A percentile compares a stretch with the other conserved stretches of the same genome.
These are phyloP conservation scores for Steinernema scapterisci DNA, from an alignment of 2,888 invertebrate species.

Conservation along the genomic window DNA sequence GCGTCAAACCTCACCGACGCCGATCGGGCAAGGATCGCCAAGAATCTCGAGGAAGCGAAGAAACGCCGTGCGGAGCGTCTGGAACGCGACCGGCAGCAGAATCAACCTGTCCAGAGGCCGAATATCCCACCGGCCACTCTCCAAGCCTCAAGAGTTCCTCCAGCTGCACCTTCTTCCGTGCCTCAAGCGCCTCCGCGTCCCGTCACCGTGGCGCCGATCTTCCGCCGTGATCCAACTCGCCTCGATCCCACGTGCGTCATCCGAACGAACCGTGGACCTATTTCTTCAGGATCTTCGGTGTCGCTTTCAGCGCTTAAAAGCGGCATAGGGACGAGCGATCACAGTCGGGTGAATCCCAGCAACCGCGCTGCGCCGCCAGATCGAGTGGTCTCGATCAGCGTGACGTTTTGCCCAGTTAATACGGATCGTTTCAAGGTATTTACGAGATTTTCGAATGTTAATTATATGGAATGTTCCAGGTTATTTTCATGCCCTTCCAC, in stretches of 20 bases:
- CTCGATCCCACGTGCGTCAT: conserved; percentile 11
- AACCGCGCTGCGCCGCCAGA: neutral
- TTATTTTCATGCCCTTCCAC: conserved; percentile 51
- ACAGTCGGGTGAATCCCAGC: neutral
- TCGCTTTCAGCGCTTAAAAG: neutral
- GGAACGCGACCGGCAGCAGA: neutral
- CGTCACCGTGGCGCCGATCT: conserved; percentile 12
- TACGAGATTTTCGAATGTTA: neutral
- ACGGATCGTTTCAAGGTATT: conserved; percentile 37
- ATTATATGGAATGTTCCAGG: conserved; percentile 39
- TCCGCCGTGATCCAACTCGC: neutral
- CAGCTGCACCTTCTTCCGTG: neutral
- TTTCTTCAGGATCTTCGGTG: neutral
- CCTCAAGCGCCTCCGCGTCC: neutral
- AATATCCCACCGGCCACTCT: neutral
- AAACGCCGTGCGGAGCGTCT: conserved; percentile 37
- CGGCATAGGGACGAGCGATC: no score
- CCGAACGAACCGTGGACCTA: neutral
- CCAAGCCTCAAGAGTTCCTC: neutral
- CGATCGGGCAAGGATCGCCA: conserved; percentile 44
- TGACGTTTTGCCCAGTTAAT: conserved; percentile 21
- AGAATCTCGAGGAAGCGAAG: conserved; percentile 50
- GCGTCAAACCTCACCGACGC: conserved; percentile 44
- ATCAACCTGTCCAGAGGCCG: neutral
- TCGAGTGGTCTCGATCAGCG: neutral